Base-by-base conservation (phyloP, 2,797 vertebrate species). In the Graptemys geographica region DNA sequence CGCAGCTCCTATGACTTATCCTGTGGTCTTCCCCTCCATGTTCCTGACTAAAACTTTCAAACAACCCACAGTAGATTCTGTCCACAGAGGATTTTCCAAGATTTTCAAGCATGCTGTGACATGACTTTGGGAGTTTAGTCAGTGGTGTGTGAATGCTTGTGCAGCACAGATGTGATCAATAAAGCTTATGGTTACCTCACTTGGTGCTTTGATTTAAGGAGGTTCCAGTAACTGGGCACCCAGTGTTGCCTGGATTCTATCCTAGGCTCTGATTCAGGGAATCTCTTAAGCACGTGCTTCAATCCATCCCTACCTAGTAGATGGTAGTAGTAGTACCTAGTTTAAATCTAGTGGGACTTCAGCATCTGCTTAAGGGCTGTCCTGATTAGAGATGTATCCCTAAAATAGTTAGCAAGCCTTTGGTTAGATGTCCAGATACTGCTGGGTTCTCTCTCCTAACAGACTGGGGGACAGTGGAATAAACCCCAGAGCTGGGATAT, bases 41-140 rank as follows among this genome's bases (percentile, higher is more conserved):
- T 44, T 94, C 28, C 12, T 79, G 25, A 47, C 47, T 31, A 83
- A n/a, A 83, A 41, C 82, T 91, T 91, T 83, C 21, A 28, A 53
- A 72, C 69, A 72, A 72, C 69, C 47, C 37, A 7, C 23, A 31
- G 23, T 59, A 31, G 16, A 25, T 57, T 81, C 84, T 90, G 8
- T 83, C 7, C 65, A n/a, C 65, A 56, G 87, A 82, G 78, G 21
- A 57, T 85, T 57, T 82, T 12, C 6, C 3, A 8, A 8, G 0
- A 88, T 95, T 80, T 88, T 88, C 33, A 87, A 2, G 49, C 81
- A 28, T 92, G 31, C 56, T 89, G 93, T 88, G 49, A 28, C 44
- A 49, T 90, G 84, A 31, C 84, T 90, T 86, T 81, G 12, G 53
- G 72, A 82, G 11, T 81, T 27, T 37, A 47, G 57, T 85, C 55